Evolutionary conservation across 2,113 vertebrate genomes (phyloP).

Genomic region (Ciconia maguari): DNA sequence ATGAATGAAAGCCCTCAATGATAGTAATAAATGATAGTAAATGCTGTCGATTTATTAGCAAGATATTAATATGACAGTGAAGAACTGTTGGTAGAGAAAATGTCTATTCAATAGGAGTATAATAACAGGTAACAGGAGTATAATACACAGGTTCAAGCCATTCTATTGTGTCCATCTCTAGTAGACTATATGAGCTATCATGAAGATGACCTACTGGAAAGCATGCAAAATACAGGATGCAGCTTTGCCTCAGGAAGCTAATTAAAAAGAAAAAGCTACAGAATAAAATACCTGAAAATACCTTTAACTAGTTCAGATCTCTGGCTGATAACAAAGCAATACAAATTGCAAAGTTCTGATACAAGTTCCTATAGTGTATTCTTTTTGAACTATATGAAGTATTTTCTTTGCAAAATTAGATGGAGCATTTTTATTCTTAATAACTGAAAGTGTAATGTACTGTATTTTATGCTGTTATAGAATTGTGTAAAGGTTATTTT

Average conservation of each 20-base stretch:
- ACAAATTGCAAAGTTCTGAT: constrained; percentile 11
- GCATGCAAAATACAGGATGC: not conserved
- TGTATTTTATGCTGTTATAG: constrained; percentile 41
- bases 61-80: not conserved
- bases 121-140: not conserved
- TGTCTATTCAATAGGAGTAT: not conserved
- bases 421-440: constrained; percentile 49
- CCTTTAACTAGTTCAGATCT: constrained; percentile 17
- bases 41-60: not conserved
- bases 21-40: no score
- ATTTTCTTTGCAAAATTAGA: constrained; percentile 29
- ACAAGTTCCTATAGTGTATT: not conserved
- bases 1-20: not conserved
- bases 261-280: constrained; percentile 11
- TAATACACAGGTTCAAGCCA: not conserved
- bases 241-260: not conserved
- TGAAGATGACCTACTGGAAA: not conserved
- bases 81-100: not conserved
- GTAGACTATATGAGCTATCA: not conserved
- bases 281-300: constrained; percentile 13
- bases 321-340: constrained; percentile 30
- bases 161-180: not conserved
- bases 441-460: constrained; percentile 29
- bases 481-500: constrained; percentile 62
- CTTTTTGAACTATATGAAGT: not conserved